phyloP scores from a whole-genome alignment of 2,888 invertebrate species.

The Yponomeuta plumbellus region DNA sequence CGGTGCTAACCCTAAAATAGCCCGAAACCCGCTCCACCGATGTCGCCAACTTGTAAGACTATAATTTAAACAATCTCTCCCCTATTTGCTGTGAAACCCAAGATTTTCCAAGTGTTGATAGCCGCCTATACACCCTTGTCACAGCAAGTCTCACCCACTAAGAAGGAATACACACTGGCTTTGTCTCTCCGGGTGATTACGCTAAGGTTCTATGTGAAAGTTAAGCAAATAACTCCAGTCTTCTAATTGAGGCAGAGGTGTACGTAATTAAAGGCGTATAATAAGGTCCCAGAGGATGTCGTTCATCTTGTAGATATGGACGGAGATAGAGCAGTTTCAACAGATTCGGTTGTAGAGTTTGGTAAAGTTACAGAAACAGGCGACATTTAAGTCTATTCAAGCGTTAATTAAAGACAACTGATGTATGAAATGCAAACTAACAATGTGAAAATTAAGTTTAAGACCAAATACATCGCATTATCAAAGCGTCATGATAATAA shows the following conservation, averaged over 20 bases:
- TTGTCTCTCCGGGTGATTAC: constrained; percentile 20
- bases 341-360: not conserved
- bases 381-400: too few relatives aligned
- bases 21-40: constrained; percentile 38
- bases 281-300: constrained; percentile 51
- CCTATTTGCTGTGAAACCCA: constrained; percentile 53
- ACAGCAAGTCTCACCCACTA: constrained; percentile 23
- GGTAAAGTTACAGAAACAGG: not conserved
- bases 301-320: not conserved
- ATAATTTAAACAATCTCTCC: constrained; percentile 62
- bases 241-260: constrained; percentile 64
- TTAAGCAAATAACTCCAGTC: constrained; percentile 46
- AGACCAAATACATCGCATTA: too few relatives aligned
- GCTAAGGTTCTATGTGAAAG: constrained; percentile 36
- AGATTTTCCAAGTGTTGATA: constrained; percentile 45
- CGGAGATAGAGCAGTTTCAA: not conserved
- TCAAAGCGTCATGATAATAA: too few relatives aligned
- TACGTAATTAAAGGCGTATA: constrained; percentile 55
- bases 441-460: too few relatives aligned
- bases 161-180: not conserved
- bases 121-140: constrained; percentile 40
- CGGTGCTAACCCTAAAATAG: constrained; percentile 18
- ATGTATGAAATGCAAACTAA: too few relatives aligned
- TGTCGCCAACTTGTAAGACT: constrained; percentile 41
- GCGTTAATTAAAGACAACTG: too few relatives aligned